Conservation (phyloP, 2,113 vertebrate species). For the Misgurnus mizolepis region DNA sequence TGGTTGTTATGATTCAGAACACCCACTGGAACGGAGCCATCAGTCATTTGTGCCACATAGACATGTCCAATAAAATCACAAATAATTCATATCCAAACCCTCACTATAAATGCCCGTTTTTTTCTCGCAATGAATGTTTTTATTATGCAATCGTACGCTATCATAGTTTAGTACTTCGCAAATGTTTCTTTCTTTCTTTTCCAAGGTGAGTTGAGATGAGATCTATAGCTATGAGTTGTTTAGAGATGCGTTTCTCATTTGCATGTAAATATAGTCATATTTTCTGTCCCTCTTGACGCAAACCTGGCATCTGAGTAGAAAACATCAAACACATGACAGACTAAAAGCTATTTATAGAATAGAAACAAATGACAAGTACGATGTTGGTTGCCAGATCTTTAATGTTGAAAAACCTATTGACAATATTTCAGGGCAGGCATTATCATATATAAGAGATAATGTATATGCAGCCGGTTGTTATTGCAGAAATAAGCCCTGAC, state of each 20-base stretch:
- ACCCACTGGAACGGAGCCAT: slow-evolving; percentile 37
- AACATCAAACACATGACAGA: too few relatives aligned
- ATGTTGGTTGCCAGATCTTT: too few relatives aligned
- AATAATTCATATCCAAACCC: slow-evolving; percentile 36
- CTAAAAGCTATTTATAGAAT: too few relatives aligned
- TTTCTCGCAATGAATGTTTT: slow-evolving; percentile 44
- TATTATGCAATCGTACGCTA: slow-evolving; percentile 14
- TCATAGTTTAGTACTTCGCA: not conserved
- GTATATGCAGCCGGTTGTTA: too few relatives aligned
- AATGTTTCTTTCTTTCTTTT: not conserved
- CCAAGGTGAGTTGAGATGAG: not conserved
- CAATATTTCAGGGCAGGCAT: too few relatives aligned
- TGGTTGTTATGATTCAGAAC: slow-evolving; percentile 39
- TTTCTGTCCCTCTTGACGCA: too few relatives aligned
- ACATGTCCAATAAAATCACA: slow-evolving; percentile 45
- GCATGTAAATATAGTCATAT: not conserved
- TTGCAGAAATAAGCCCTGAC: too few relatives aligned
- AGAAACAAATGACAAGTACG: too few relatives aligned
- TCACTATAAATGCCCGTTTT: slow-evolving; percentile 41
- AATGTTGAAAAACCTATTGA: too few relatives aligned
- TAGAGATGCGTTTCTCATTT: slow-evolving; percentile 2
- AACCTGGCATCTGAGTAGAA: too few relatives aligned
- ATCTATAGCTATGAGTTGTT: not conserved
- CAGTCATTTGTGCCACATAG: slow-evolving; percentile 41
- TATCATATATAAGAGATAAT: too few relatives aligned